A percentile compares a stretch with the other conserved stretches of the same genome.
Evolutionary conservation across 2,888 invertebrate genomes (phyloP).

Genomic region (Clistopyga incitator): DNA sequence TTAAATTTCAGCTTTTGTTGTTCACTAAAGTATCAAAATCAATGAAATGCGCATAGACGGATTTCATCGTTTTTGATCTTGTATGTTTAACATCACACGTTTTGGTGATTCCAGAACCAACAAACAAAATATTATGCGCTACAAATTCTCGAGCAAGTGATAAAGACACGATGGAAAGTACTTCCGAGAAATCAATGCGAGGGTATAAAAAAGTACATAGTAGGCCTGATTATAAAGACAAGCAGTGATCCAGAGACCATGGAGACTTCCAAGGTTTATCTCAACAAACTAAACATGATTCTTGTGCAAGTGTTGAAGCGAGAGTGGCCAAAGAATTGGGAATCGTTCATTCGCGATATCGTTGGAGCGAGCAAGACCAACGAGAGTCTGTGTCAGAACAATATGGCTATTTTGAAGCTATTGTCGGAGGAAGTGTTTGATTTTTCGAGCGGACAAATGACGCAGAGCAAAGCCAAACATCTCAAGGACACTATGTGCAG

Average conservation of each 20-base stretch:
- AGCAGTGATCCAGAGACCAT: conserved; percentile 95
- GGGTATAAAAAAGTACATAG: conserved; percentile 99
- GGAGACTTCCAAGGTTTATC: conserved; percentile 97
- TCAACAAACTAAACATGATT: conserved; percentile 99
- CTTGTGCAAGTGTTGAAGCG: conserved; percentile 99
- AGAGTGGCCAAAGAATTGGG: conserved; percentile 99
- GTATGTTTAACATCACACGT: background rate
- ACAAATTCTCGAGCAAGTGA: conserved; percentile 99
- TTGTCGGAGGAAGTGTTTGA: conserved; percentile 99
- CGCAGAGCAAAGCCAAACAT: conserved; percentile 99
- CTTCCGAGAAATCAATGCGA: conserved; percentile 99
- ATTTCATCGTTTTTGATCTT: no score
- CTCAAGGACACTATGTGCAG: conserved; percentile 99
- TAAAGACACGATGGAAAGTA: conserved; percentile 99
- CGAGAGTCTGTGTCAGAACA: conserved; percentile 99
- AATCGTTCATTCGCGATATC: conserved; percentile 99
- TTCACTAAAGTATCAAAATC: no score
- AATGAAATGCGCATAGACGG: no score
- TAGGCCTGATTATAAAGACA: conserved; percentile 98
- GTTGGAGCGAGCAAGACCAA: conserved; percentile 99
- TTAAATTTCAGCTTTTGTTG: no score
- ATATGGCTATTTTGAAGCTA: conserved; percentile 99
- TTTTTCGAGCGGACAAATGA: conserved; percentile 98
- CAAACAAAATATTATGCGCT: conserved; percentile 99
- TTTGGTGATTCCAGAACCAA: conserved; percentile 88